Conservation (phyloP, 92 coral and sea anemone species). For the Porites lobata region DNA sequence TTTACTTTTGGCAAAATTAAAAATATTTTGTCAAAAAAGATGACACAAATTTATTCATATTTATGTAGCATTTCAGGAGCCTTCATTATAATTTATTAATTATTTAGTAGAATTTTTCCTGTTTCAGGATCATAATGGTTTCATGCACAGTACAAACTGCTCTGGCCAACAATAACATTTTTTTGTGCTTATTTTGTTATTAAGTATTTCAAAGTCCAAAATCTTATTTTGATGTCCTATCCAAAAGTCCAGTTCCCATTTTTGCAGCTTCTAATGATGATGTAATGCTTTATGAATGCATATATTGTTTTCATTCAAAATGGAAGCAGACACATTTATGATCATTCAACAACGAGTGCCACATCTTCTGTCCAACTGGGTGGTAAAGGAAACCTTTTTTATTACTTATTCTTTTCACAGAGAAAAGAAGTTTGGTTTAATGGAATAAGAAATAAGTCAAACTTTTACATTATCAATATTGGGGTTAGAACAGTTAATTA, state of each 20-base stretch:
- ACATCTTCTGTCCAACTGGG: constrained; percentile 67
- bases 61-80: no score
- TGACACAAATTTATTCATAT: no score
- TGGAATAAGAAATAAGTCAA: not conserved
- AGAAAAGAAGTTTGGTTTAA: not conserved
- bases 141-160: no score
- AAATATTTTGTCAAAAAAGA: no score
- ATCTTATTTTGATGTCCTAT: constrained; percentile 12
- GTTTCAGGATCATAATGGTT: no score
- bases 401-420: not conserved
- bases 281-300: constrained; percentile 8
- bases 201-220: not conserved
- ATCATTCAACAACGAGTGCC: constrained; percentile 72
- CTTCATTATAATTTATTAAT: no score
- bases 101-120: no score
- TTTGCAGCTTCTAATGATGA: constrained; percentile 26
- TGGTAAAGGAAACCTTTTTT: constrained; percentile 47
- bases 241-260: constrained; percentile 30
- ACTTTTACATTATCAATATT: no score
- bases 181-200: not conserved
- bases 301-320: constrained; percentile 15
- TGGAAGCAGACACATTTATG: constrained; percentile 77
- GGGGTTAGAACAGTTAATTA: no score
- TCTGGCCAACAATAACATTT: no score
- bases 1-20: no score